Conservation (phyloP, 37 sponge, comb jelly and placozoan genomes). For the Ianthella basta region DNA sequence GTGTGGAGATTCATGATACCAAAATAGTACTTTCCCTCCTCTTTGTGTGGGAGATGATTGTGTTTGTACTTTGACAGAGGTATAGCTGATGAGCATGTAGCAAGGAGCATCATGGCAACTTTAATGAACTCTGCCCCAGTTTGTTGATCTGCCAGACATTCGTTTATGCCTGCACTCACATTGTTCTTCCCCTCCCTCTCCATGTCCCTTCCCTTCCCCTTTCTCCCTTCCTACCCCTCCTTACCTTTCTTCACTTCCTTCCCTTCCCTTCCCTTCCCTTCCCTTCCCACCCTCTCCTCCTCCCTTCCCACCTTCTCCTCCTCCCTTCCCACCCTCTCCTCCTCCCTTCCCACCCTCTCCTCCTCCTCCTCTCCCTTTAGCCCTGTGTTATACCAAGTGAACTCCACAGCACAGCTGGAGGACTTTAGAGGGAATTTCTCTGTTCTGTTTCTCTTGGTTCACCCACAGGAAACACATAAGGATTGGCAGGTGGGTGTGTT, state of each 20-base stretch:
- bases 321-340: background rate
- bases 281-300: no score
- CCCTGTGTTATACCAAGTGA: background rate
- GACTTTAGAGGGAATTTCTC: constrained; percentile 7
- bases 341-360: background rate
- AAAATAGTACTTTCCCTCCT: no score
- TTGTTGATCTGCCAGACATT: background rate
- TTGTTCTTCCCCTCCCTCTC: background rate
- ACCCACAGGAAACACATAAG: background rate
- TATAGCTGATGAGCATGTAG: no score
- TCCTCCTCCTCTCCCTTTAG: background rate
- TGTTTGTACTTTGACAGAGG: no score
- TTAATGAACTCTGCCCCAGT: background rate
- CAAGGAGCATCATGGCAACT: no score
- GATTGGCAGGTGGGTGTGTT: constrained; percentile 14
- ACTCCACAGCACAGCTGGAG: background rate
- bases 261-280: no score
- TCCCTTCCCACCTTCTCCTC: no score
- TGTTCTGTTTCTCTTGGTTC: background rate
- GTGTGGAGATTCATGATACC: no score
- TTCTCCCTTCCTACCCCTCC: no score
- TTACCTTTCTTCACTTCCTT: background rate
- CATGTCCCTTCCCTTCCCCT: no score
- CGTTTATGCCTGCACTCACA: background rate
- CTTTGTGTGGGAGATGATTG: no score